A percentile compares a stretch with the other conserved stretches of the same genome.
These are phyloP conservation scores for Telmatochromis brachygnathus DNA, from an alignment of 2,113 vertebrate species.

Conservation along the genomic window DNA sequence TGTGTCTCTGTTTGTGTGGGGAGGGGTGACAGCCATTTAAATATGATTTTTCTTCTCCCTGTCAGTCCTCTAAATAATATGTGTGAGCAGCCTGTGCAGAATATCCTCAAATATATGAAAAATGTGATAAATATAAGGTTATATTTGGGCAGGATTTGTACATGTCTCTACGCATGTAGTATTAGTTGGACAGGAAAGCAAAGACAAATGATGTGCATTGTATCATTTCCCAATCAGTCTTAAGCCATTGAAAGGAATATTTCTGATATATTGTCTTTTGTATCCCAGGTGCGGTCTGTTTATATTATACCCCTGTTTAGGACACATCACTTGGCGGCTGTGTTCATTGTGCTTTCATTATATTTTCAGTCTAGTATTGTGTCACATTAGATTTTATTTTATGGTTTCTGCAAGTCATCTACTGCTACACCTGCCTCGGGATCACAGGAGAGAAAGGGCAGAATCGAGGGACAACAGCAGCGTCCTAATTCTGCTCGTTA, in stretches of 20 bases:
- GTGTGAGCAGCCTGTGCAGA: neutral
- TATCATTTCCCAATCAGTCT: neutral
- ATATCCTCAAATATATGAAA: neutral
- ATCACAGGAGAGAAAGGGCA: neutral
- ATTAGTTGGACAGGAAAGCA: neutral
- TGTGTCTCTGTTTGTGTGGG: neutral
- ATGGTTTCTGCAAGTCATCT: constrained; percentile 40
- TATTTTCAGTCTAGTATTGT: neutral
- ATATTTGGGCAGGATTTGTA: neutral
- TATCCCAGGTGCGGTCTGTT: neutral
- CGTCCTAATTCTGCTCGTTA: neutral
- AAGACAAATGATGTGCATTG: neutral
- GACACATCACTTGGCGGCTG: neutral
- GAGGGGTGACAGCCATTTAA: neutral
- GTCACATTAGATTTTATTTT: neutral
- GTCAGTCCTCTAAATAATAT: neutral
- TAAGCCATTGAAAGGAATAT: neutral
- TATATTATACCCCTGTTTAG: neutral
- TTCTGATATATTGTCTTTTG: neutral
- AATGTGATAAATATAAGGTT: neutral
- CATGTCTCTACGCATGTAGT: accelerated
- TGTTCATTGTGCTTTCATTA: neutral
- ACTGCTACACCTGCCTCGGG: neutral
- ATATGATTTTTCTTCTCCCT: neutral
- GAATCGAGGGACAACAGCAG: neutral